Evolutionary conservation across 2,113 vertebrate species (phyloP).

Genomic region (Chaetorhynchus papuensis): DNA sequence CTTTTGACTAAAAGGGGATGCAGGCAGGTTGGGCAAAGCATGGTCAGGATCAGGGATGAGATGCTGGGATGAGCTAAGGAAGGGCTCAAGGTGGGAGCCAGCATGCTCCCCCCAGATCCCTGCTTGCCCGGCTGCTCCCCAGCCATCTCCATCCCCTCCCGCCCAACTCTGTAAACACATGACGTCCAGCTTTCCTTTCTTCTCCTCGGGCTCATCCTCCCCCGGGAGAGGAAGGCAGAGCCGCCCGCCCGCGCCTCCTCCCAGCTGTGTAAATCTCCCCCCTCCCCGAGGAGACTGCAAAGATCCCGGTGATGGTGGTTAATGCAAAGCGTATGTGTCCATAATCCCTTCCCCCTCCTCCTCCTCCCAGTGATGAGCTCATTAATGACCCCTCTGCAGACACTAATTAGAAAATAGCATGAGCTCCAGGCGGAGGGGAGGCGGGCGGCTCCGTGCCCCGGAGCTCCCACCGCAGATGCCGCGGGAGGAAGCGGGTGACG

Average conservation of each 20-base stretch:
- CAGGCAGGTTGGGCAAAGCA: background rate
- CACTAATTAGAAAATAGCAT: constrained; percentile 24
- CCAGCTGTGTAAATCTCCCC: constrained; percentile 67
- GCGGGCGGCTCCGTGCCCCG: background rate
- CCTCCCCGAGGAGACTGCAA: background rate
- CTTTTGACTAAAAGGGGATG: background rate
- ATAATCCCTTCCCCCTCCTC: constrained; percentile 28
- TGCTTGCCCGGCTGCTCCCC: background rate
- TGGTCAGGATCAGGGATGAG: background rate
- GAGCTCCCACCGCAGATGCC: background rate
- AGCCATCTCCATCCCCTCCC: background rate
- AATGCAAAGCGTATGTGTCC: constrained; percentile 62
- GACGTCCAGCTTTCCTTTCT: constrained; percentile 35
- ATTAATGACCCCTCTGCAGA: constrained; percentile 48
- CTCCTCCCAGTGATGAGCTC: constrained; percentile 49
- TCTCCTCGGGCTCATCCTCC: constrained; percentile 38
- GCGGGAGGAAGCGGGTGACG: background rate
- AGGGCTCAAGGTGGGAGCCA: background rate
- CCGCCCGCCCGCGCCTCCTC: constrained; percentile 27
- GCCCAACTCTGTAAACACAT: constrained; percentile 38
- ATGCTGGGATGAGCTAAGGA: background rate
- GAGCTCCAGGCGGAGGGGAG: background rate
- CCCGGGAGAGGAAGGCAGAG: constrained; percentile 41
- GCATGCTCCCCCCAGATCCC: background rate
- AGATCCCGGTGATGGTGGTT: constrained; percentile 24